Base-by-base conservation (phyloP, 2,888 invertebrate genomes). In the Troides helena region DNA sequence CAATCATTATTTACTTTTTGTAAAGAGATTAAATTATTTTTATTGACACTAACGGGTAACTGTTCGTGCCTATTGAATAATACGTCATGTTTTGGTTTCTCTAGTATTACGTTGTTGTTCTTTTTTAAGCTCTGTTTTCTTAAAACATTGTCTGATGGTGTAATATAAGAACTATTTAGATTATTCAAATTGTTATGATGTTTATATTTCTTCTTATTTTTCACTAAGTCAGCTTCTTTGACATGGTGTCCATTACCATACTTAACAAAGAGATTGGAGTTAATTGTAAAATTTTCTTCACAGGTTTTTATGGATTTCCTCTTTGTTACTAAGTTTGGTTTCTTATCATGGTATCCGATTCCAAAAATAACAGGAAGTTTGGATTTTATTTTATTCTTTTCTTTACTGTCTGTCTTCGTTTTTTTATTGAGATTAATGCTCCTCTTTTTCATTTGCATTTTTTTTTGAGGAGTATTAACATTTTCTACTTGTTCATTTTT, bases 211-310 rank as follows among this genome's bases (percentile, higher is more conserved):
- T 46, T 53, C n/a, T 53, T 53, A 0, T 46, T 46, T 14, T 5
- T 46, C 14, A 46, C 14, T 46, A 46, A 12, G 14, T 46, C 14
- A 23, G 43, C 23, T 30, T 74, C 23, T 39, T 76, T 71, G 14
- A 74, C 75, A 73, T 46, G 46, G 46, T 46, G 46, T 46, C 14
- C 2, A 12, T 77, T 71, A 66, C 75, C 68, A 2, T 73, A 72
- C 67, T 81, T 67, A 36, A 76, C 53, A 30, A 30, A 30, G 30
- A 30, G 30, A 6, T 79, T 70, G 71, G 79, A 80, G 72, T 78
- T 79, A 65, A 72, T 73, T 72, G 78, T 75, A 14, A 46, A 46
- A 30, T 30, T 30, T 30, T 30, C 30, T 30, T 30, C 30, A 30
- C 0, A 30, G 30, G 3, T 30, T 30, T 30, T 30, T 30, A 30